A percentile compares a stretch with the other conserved stretches of the same genome.
Evolutionary conservation across 2,888 invertebrate species (phyloP).

Genomic region (Pheosia tremula): DNA sequence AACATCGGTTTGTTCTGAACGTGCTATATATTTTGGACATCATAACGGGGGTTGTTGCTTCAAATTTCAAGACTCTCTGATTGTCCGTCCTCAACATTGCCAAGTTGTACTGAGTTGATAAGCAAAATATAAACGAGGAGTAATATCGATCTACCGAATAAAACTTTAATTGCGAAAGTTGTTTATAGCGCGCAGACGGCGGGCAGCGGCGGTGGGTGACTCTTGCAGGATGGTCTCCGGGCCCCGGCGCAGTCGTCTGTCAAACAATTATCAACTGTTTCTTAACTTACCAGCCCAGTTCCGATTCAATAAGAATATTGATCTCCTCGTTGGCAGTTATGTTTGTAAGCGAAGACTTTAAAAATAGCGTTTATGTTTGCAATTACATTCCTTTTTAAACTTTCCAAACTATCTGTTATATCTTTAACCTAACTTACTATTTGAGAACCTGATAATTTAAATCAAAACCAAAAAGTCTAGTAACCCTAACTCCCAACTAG

Average conservation of each 20-base stretch:
- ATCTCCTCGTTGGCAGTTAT: neutral
- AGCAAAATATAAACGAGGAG: constrained; percentile 62
- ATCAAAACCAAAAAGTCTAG: neutral
- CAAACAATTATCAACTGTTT: constrained; percentile 52
- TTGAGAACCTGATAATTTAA: neutral
- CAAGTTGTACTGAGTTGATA: constrained; percentile 53
- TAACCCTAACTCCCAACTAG: neutral
- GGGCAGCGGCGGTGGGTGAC: constrained; percentile 46
- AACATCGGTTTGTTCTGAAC: neutral
- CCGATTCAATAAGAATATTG: constrained; percentile 32
- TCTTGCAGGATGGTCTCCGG: constrained; percentile 43
- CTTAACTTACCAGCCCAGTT: constrained; percentile 49
- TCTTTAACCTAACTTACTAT: too few relatives aligned
- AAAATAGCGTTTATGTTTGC: neutral
- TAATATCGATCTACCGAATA: constrained; percentile 71
- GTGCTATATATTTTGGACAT: neutral
- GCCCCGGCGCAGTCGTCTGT: constrained; percentile 34
- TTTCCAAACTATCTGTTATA: too few relatives aligned
- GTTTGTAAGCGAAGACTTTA: neutral
- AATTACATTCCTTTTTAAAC: neutral
- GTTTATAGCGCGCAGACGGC: constrained; percentile 71
- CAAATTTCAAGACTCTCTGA: constrained; percentile 27
- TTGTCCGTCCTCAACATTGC: constrained; percentile 38
- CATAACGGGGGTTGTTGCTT: constrained; percentile 6
- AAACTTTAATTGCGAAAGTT: constrained; percentile 82